A percentile compares a stretch with the other conserved stretches of the same genome.
Evolutionary conservation across 2,797 vertebrate genomes (phyloP).

Genomic region (Galaxias olidus): DNA sequence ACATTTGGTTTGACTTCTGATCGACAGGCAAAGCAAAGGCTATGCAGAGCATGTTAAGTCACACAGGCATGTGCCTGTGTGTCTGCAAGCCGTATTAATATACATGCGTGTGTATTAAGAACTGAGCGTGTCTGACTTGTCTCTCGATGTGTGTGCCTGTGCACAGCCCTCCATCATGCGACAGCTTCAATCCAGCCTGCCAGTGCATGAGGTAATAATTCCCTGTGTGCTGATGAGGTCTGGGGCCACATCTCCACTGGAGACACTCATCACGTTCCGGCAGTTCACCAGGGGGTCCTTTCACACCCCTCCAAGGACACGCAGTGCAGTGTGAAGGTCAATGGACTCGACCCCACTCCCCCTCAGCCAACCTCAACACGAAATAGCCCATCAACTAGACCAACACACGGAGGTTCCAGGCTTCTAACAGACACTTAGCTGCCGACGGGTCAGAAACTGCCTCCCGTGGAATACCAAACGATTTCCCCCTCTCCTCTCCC

Average conservation of each 20-base stretch:
- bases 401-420: no score
- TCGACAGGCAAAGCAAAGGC: no score
- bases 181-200: constrained; percentile 32
- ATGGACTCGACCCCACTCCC: constrained; percentile 22
- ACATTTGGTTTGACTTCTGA: no score
- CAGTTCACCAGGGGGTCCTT: background rate
- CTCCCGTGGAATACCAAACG: constrained; percentile 10
- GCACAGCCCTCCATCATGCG: background rate
- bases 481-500: background rate
- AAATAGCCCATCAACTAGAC: no score
- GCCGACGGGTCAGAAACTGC: no score
- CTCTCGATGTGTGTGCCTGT: background rate
- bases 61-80: no score
- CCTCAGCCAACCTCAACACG: no score
- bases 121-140: background rate
- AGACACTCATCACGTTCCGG: constrained; percentile 27
- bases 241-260: constrained; percentile 27
- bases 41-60: no score
- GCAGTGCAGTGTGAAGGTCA: constrained; percentile 37
- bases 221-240: constrained; percentile 7
- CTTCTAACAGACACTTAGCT: no score
- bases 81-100: no score
- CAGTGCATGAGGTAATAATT: constrained; percentile 15
- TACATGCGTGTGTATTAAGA: background rate
- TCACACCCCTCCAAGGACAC: background rate